These are phyloP conservation scores for Trachymyrmex septentrionalis DNA, from an alignment of 1,140 invertebrate species.

Conservation along the genomic window DNA sequence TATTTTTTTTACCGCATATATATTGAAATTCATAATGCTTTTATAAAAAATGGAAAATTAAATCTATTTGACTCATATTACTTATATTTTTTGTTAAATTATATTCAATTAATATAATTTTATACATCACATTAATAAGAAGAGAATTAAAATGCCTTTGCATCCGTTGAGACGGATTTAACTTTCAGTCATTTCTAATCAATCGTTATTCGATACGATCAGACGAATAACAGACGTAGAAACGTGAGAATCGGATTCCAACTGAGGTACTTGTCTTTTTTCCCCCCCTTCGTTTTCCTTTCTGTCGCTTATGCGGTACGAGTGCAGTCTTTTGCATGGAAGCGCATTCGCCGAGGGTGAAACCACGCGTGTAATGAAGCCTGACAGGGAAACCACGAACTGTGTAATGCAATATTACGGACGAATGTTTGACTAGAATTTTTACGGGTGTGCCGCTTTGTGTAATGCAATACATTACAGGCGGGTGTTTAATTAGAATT, in stretches of 20 bases:
- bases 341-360: conserved; percentile 36
- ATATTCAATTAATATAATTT: conserved; percentile 15
- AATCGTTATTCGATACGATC: not conserved
- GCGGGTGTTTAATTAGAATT: conserved; percentile 68
- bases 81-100: not conserved
- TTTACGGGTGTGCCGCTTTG: conserved; percentile 64
- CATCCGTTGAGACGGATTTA: not conserved
- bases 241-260: conserved; percentile 23
- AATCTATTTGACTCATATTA: not conserved
- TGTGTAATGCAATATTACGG: conserved; percentile 69
- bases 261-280: not conserved
- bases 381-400: conserved; percentile 72
- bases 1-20: not conserved
- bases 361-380: conserved; percentile 66
- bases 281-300: not conserved
- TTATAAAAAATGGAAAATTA: not conserved
- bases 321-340: conserved; percentile 46
- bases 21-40: not conserved
- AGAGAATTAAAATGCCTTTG: not conserved
- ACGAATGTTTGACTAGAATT: conserved; percentile 69
- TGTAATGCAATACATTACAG: conserved; percentile 69
- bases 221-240: not conserved
- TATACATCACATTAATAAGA: not conserved
- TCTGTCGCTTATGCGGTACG: conserved; percentile 21
- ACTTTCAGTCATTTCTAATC: not conserved